Evolutionary conservation across 1,140 invertebrate species (phyloP).

Genomic region (Alviniconcha marisindica): DNA sequence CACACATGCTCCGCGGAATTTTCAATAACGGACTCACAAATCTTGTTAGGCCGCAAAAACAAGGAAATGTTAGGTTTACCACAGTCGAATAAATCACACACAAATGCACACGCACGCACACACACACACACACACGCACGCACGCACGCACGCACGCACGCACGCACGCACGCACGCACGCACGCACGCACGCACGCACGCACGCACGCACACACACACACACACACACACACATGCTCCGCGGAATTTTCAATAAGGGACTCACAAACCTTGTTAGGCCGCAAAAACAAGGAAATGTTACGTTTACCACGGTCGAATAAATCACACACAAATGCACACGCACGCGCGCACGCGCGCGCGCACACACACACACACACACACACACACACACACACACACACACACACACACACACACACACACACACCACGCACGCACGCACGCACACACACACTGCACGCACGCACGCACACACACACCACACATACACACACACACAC

Average conservation of each 20-base stretch:
- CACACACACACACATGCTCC: too few species aligned
- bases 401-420: conserved; percentile 1
- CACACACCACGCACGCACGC: not conserved
- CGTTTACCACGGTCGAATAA: too few species aligned
- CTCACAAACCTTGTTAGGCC: too few species aligned
- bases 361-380: conserved; percentile 13
- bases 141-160: conserved; percentile 21
- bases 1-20: not conserved
- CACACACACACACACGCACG: conserved; percentile 21
- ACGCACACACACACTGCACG: not conserved
- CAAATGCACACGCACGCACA: conserved; percentile 9
- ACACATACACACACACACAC: not conserved
- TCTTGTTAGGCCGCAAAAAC: too few species aligned
- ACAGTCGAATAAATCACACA: too few species aligned
- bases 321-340: too few species aligned
- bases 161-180: conserved; percentile 20
- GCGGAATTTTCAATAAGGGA: too few species aligned
- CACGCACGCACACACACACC: not conserved
- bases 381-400: not conserved
- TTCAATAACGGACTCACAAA: not conserved
- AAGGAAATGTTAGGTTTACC: too few species aligned
- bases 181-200: conserved; percentile 25
- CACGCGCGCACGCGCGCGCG: too few species aligned
- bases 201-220: too few species aligned
- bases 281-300: too few species aligned